phyloP scores from a whole-genome alignment of 2,113 vertebrate species.

The Pandion haliaetus region DNA sequence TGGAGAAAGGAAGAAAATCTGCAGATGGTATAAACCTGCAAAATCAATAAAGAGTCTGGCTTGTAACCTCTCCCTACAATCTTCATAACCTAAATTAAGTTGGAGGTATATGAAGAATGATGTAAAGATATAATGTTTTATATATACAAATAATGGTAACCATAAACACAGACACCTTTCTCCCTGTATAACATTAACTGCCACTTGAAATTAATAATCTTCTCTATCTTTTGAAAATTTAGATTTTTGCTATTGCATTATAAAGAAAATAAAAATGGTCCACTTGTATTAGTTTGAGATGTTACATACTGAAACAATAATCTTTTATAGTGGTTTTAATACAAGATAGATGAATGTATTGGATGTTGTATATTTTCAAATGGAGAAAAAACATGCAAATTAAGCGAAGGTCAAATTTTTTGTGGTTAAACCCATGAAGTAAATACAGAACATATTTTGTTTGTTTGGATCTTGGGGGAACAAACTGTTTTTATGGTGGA shows the following conservation, averaged over 20 bases:
- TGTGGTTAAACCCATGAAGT: background rate
- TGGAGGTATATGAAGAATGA: background rate
- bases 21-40: background rate
- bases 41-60: background rate
- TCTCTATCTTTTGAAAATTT: background rate
- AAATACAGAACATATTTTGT: conserved; percentile 26
- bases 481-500: background rate
- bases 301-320: background rate
- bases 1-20: background rate
- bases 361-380: background rate
- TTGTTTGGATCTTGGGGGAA: conserved; percentile 28
- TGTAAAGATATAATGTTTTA: background rate
- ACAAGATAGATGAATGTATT: background rate
- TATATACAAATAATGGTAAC: background rate
- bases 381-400: background rate
- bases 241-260: background rate
- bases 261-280: background rate
- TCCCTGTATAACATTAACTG: background rate
- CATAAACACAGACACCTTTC: background rate
- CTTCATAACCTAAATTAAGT: background rate
- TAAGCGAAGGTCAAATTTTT: conserved; percentile 3
- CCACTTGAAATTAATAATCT: background rate
- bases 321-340: background rate
- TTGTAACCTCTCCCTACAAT: background rate
- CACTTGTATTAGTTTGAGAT: background rate